Evolutionary conservation across 2,888 invertebrate species (phyloP).

Genomic region (Nomada fabriciana): DNA sequence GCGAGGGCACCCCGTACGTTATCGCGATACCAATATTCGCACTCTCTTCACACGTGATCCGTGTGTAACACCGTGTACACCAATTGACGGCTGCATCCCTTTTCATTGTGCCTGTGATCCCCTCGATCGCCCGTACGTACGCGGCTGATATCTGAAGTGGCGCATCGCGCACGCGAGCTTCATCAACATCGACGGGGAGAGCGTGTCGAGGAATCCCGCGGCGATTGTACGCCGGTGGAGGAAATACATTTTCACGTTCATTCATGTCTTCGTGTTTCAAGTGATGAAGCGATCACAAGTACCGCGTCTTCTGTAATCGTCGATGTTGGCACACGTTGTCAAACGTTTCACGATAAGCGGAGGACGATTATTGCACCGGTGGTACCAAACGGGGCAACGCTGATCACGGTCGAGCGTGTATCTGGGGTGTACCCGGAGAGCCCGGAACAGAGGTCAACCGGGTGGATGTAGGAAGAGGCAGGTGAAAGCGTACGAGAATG

Average conservation of each 20-base stretch:
- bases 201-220: slow-evolving; percentile 30
- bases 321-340: neutral
- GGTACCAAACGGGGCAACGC: neutral
- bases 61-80: slow-evolving; percentile 42
- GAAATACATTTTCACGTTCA: neutral
- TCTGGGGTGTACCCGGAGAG: neutral
- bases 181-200: slow-evolving; percentile 24
- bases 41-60: slow-evolving; percentile 52
- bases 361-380: slow-evolving; percentile 6
- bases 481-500: slow-evolving; percentile 27
- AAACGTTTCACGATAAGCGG: neutral
- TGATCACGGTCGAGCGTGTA: slow-evolving; percentile 3
- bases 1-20: slow-evolving; percentile 53
- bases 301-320: neutral
- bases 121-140: slow-evolving; percentile 52
- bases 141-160: slow-evolving; percentile 58
- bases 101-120: slow-evolving; percentile 52
- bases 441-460: slow-evolving; percentile 28
- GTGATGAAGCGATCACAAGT: neutral
- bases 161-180: slow-evolving; percentile 51
- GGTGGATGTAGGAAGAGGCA: slow-evolving; percentile 13
- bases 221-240: neutral
- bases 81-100: slow-evolving; percentile 63
- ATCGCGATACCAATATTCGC: slow-evolving; percentile 62
- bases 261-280: neutral